Percentiles rank a stretch among this genome's conserved stretches.
These are phyloP conservation scores for Brachylomia viminalis DNA, from an alignment of 2,888 invertebrate species.

Conservation along the genomic window DNA sequence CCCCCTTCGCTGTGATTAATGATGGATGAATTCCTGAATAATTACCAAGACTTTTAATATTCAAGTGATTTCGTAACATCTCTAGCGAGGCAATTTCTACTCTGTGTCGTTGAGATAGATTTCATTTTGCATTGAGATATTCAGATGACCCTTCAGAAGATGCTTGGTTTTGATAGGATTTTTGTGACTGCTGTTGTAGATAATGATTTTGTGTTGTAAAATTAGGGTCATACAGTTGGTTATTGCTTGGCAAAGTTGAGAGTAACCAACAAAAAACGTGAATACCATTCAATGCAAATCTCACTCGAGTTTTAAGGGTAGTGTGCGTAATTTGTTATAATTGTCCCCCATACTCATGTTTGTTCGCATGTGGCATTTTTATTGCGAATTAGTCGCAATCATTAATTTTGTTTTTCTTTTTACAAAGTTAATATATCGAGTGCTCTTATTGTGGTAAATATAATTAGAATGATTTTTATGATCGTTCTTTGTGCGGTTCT, in stretches of 20 bases:
- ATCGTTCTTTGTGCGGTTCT: slow-evolving; percentile 75
- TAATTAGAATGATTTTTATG: slow-evolving; percentile 82
- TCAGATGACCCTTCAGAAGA: slow-evolving; percentile 86
- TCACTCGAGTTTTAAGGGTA: slow-evolving; percentile 90
- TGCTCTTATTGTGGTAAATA: slow-evolving; percentile 79
- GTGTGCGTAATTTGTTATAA: slow-evolving; percentile 90
- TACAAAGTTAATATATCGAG: slow-evolving; percentile 86
- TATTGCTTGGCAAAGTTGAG: slow-evolving; percentile 63
- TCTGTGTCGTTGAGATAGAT: slow-evolving; percentile 70
- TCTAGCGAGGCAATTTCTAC: slow-evolving; percentile 65
- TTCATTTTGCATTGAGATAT: slow-evolving; percentile 71
- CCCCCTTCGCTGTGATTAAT: slow-evolving; percentile 89
- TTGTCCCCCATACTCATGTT: slow-evolving; percentile 84
- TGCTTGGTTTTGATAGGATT: slow-evolving; percentile 67
- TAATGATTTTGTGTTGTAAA: slow-evolving; percentile 57
- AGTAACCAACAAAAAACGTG: slow-evolving; percentile 84
- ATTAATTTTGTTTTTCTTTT: slow-evolving; percentile 90
- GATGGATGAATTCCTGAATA: slow-evolving; percentile 91
- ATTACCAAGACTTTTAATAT: slow-evolving; percentile 91
- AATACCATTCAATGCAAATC: slow-evolving; percentile 89
- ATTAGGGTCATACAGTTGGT: slow-evolving; percentile 50
- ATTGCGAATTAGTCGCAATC: slow-evolving; percentile 90
- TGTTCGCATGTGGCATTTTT: slow-evolving; percentile 90
- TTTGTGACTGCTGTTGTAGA: slow-evolving; percentile 58
- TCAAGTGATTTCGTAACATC: slow-evolving; percentile 85